Conservation (phyloP, 2,797 vertebrate species). For the Pristis pectinata region DNA sequence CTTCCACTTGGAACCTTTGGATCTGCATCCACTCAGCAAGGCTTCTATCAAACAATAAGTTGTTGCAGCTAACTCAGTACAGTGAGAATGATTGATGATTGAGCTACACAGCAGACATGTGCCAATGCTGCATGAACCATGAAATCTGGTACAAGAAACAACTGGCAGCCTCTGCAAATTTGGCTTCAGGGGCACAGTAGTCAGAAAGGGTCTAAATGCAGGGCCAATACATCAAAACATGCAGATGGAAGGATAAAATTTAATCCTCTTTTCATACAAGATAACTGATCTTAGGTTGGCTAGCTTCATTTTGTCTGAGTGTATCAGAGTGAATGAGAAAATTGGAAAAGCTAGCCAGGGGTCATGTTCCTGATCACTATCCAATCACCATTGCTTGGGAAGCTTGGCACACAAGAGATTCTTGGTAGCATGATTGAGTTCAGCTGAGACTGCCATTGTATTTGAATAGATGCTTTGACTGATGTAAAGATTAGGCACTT, state of each 20-base stretch:
- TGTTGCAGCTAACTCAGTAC: neutral
- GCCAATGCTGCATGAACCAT: slow-evolving; percentile 5
- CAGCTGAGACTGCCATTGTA: neutral
- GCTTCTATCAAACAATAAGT: neutral
- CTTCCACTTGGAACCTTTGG: neutral
- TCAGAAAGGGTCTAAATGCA: neutral
- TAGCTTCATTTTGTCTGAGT: neutral
- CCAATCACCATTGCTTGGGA: too few species aligned
- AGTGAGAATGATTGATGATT: neutral
- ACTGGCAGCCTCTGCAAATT: neutral
- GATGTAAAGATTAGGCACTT: neutral
- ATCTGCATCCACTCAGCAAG: neutral
- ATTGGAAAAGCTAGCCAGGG: neutral
- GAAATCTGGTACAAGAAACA: neutral
- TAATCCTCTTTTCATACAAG: neutral
- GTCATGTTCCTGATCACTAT: neutral
- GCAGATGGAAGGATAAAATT: neutral
- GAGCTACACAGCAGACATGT: too few species aligned
- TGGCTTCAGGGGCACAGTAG: neutral
- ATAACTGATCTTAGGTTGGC: neutral
- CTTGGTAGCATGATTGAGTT: neutral
- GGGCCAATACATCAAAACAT: neutral
- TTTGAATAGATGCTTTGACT: neutral
- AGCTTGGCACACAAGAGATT: too few species aligned
- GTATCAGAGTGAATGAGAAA: neutral